Evolutionary conservation across 2,888 invertebrate species (phyloP).

Genomic region (Strigamia maritima): DNA sequence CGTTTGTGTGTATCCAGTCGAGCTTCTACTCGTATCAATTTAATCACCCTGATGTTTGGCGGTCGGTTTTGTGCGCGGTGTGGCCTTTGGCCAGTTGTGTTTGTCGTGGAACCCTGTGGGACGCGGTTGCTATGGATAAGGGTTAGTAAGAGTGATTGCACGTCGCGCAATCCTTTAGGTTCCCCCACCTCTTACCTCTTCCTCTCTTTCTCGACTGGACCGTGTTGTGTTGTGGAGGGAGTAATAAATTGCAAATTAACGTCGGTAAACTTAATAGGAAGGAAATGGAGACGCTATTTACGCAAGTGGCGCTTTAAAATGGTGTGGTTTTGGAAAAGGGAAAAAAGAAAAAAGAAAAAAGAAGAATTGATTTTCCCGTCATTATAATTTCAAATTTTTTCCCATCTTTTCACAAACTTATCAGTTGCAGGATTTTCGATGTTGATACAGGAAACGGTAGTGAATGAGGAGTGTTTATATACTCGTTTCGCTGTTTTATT

Average conservation of each 20-base stretch:
- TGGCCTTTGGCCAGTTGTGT: constrained; percentile 5
- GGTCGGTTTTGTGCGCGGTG: background rate
- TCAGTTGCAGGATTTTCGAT: background rate
- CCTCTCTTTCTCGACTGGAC: too few relatives aligned
- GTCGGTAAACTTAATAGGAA: background rate
- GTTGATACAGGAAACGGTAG: background rate
- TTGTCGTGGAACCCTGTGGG: constrained; percentile 19
- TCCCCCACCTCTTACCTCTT: too few relatives aligned
- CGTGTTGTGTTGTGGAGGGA: background rate
- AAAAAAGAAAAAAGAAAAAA: too few relatives aligned
- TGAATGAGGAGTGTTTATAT: background rate
- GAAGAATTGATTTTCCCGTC: background rate
- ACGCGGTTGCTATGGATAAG: background rate
- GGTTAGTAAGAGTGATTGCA: constrained; percentile 19
- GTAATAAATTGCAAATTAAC: constrained; percentile 7
- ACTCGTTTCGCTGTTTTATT: background rate
- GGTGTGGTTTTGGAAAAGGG: background rate
- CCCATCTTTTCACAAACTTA: background rate
- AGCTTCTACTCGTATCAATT: background rate
- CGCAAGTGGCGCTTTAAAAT: background rate
- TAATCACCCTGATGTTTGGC: constrained; percentile 19
- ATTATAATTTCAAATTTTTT: background rate
- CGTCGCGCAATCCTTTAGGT: background rate
- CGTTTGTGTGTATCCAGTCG: background rate
- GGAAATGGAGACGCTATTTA: background rate